phyloP scores from a whole-genome alignment of 2,113 vertebrate genomes.

The Vimba vimba region DNA sequence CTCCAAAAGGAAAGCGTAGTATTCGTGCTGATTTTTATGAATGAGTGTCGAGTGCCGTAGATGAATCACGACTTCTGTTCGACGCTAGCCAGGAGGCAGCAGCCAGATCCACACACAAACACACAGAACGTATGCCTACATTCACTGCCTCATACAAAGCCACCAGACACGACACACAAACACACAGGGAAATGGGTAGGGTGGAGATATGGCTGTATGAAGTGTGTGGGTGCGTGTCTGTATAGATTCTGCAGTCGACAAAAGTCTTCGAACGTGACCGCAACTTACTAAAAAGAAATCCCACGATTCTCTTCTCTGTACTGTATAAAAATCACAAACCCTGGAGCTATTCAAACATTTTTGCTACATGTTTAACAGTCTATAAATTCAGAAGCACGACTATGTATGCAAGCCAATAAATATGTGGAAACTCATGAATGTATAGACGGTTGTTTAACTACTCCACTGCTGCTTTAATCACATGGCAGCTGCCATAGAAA shows the following conservation, averaged over 20 bases:
- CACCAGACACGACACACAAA: conserved; percentile 30
- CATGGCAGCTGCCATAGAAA: conserved; percentile 10
- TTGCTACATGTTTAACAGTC: neutral
- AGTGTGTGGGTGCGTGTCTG: neutral
- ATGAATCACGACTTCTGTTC: conserved; percentile 74
- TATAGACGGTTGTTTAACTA: neutral
- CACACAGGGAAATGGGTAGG: conserved; percentile 41
- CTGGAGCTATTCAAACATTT: neutral
- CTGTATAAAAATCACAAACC: neutral
- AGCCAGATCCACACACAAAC: conserved; percentile 57
- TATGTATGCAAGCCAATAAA: neutral
- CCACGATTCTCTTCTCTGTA: neutral
- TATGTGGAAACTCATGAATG: conserved; percentile 21
- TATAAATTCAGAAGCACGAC: conserved; percentile 4
- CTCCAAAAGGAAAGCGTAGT: conserved; percentile 68
- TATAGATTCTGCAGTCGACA: neutral
- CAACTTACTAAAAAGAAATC: neutral
- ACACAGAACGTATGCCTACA: conserved; percentile 44
- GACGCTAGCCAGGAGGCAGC: conserved; percentile 67
- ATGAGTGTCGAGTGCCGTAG: conserved; percentile 70
- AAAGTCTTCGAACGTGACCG: neutral
- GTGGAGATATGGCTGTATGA: neutral
- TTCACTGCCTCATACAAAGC: conserved; percentile 32
- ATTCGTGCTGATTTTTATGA: conserved; percentile 74
- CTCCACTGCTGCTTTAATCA: conserved; percentile 1